Evolutionary conservation across 2,113 vertebrate genomes (phyloP).

Genomic region (Connochaetes taurinus): DNA sequence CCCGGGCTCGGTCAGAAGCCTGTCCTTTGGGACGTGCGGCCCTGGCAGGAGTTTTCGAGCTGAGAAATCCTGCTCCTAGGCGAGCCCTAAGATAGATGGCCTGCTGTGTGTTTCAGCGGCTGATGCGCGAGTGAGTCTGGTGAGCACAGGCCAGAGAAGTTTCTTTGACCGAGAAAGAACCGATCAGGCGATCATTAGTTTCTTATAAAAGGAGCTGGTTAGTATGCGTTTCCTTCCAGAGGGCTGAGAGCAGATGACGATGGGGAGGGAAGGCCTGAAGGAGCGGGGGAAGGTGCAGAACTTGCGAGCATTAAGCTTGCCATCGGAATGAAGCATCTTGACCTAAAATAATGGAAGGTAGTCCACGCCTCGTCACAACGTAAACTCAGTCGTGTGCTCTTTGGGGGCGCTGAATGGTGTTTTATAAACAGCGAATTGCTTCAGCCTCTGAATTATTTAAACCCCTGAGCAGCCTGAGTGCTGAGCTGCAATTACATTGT

Average conservation of each 20-base stretch:
- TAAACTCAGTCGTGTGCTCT: not conserved
- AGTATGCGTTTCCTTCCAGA: not conserved
- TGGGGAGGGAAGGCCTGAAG: not conserved
- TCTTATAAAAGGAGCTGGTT: not conserved
- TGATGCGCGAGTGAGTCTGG: conserved; percentile 2
- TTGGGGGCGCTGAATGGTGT: not conserved
- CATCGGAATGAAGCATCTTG: not conserved
- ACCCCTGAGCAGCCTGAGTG: not conserved
- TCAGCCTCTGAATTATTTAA: not conserved
- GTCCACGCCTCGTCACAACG: fast-evolving
- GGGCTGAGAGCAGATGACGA: not conserved
- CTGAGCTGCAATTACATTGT: not conserved
- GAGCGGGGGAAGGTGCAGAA: fast-evolving
- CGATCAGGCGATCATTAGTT: not conserved
- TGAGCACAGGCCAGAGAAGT: not conserved
- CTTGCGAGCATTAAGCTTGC: fast-evolving
- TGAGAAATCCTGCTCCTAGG: not conserved
- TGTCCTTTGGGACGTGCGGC: fast-evolving
- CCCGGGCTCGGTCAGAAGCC: too few relatives aligned
- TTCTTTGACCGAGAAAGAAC: not conserved
- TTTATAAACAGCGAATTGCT: not conserved
- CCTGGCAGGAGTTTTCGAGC: not conserved
- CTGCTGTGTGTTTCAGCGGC: conserved; percentile 30
- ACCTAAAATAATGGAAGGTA: not conserved
- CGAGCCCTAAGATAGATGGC: not conserved